Percentiles rank a stretch among this genome's conserved stretches.
Evolutionary conservation across 2,797 vertebrate genomes (phyloP).

Genomic region (Pipistrellus pipistrellus): DNA sequence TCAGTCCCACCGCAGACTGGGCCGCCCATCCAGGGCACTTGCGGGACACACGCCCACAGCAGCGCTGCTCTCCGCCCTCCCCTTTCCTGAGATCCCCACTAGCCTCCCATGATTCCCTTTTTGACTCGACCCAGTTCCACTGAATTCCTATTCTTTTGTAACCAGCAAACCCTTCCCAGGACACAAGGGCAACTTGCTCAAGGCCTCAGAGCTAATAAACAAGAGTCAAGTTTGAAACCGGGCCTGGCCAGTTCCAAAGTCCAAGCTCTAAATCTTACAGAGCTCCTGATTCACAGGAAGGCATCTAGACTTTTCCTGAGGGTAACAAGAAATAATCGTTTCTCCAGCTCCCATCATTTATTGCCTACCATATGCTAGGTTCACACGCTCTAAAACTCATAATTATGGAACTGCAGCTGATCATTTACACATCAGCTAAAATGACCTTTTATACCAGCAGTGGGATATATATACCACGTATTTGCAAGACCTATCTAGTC

Average conservation of each 20-base stretch:
- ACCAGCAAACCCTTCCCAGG: neutral
- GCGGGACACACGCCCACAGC: neutral
- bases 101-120: neutral
- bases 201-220: neutral
- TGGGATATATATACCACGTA: neutral
- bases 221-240: neutral
- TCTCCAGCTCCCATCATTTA: neutral
- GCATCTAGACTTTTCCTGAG: neutral
- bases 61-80: neutral
- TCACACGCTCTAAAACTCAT: slow-evolving; percentile 1
- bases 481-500: neutral
- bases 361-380: neutral
- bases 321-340: neutral
- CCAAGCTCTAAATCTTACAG: neutral
- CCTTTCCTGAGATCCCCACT: neutral
- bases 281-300: neutral
- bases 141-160: neutral
- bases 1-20: neutral
- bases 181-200: neutral
- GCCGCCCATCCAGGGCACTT: neutral
- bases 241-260: neutral
- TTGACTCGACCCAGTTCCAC: neutral
- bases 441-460: neutral
- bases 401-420: neutral
- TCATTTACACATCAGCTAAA: neutral